A percentile compares a stretch with the other conserved stretches of the same genome.
phyloP scores from a whole-genome alignment of 1,140 invertebrate genomes.

The Papilio aristodemus region DNA sequence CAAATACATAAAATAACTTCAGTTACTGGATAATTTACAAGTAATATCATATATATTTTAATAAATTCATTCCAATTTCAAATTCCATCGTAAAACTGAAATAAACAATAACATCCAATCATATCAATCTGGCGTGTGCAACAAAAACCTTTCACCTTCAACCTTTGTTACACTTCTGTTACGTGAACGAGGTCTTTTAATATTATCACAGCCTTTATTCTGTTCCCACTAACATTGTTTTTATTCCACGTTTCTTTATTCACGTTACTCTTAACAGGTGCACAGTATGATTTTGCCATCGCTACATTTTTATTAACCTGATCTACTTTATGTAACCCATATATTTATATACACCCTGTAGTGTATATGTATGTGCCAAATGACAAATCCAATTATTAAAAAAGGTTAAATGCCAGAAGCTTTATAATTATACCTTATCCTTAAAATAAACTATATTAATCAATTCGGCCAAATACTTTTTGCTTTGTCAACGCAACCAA shows the following conservation, averaged over 20 bases:
- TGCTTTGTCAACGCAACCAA: not conserved
- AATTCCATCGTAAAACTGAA: not conserved
- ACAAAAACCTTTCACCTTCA: constrained; percentile 11
- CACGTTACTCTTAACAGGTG: not conserved
- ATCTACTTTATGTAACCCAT: not conserved
- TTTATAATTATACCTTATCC: too few relatives aligned
- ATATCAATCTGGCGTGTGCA: not conserved
- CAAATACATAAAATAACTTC: not conserved
- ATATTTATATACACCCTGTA: too few relatives aligned
- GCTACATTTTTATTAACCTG: not conserved
- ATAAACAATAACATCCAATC: constrained; percentile 17
- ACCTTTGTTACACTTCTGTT: constrained; percentile 1
- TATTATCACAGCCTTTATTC: constrained; percentile 6
- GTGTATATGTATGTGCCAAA: too few relatives aligned
- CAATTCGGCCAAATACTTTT: not conserved
- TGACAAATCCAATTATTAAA: too few relatives aligned
- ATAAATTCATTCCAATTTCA: constrained; percentile 6
- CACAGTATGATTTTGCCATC: not conserved
- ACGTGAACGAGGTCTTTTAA: constrained; percentile 9
- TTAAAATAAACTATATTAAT: too few relatives aligned
- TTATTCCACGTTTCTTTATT: not conserved
- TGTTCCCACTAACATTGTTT: constrained; percentile 7
- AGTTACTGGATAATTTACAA: not conserved
- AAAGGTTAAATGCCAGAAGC: too few relatives aligned
- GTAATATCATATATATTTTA: not conserved